Percentiles rank a stretch among this genome's conserved stretches.
These are phyloP conservation scores for Thyatira batis DNA, from an alignment of 2,888 invertebrate genomes.

Conservation along the genomic window DNA sequence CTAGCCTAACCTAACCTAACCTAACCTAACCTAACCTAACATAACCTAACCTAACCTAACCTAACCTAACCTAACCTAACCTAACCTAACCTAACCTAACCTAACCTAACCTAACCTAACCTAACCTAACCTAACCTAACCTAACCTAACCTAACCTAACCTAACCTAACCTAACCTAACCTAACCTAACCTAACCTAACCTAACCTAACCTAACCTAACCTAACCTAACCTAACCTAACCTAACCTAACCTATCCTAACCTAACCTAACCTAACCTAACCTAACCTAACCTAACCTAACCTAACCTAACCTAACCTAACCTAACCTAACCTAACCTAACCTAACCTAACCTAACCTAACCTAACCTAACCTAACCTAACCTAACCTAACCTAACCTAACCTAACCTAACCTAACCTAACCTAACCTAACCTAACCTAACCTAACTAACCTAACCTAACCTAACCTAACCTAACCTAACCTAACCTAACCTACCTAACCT, in stretches of 20 bases:
- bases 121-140: slow-evolving; percentile 8
- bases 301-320: slow-evolving; percentile 8
- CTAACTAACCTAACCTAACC: slow-evolving; percentile 9
- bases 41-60: slow-evolving; percentile 2
- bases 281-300: slow-evolving; percentile 8
- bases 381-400: slow-evolving; percentile 9
- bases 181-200: slow-evolving; percentile 14
- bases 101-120: slow-evolving; percentile 6
- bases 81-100: slow-evolving; percentile 2
- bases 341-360: slow-evolving; percentile 10
- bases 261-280: slow-evolving; percentile 9
- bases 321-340: slow-evolving; percentile 9
- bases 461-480: slow-evolving; percentile 8
- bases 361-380: slow-evolving; percentile 10
- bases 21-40: slow-evolving; percentile 2
- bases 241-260: slow-evolving; percentile 9
- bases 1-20: not conserved
- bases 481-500: slow-evolving; percentile 8
- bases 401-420: slow-evolving; percentile 8
- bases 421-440: slow-evolving; percentile 12
- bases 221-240: slow-evolving; percentile 8
- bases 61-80: slow-evolving; percentile 2
- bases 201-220: slow-evolving; percentile 12
- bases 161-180: slow-evolving; percentile 8
- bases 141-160: slow-evolving; percentile 8